Percentiles rank a stretch among this genome's conserved stretches.
phyloP scores from a whole-genome alignment of 1,140 invertebrate genomes.

The Trichogramma pretiosum region DNA sequence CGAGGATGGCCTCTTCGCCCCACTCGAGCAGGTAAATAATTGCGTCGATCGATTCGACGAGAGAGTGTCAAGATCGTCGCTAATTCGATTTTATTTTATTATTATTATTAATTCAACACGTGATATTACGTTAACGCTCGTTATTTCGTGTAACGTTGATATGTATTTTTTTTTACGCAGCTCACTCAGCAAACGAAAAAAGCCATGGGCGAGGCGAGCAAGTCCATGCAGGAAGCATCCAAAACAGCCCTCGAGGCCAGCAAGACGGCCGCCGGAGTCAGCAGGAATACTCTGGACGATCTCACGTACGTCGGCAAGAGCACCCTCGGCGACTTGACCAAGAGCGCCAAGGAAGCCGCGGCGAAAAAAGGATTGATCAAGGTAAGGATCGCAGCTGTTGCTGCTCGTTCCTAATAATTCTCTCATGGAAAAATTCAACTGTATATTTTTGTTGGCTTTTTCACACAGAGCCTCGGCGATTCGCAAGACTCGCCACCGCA shows the following conservation, averaged over 20 bases:
- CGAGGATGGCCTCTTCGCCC: slow-evolving; percentile 60
- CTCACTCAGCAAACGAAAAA: slow-evolving; percentile 80
- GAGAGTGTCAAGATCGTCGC: too few relatives aligned
- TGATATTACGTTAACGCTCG: too few relatives aligned
- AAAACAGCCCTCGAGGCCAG: slow-evolving; percentile 79
- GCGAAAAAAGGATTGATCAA: slow-evolving; percentile 77
- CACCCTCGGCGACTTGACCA: slow-evolving; percentile 80
- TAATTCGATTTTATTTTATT: too few relatives aligned
- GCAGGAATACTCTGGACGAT: slow-evolving; percentile 80
- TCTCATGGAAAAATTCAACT: too few relatives aligned
- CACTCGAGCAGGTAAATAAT: slow-evolving; percentile 65
- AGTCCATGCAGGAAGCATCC: slow-evolving; percentile 69
- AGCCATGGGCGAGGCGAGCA: slow-evolving; percentile 75
- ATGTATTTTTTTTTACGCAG: too few relatives aligned
- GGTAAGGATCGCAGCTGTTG: slow-evolving; percentile 38
- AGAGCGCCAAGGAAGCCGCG: slow-evolving; percentile 79
- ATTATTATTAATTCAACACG: too few relatives aligned
- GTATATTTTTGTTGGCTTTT: neutral
- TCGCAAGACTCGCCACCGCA: slow-evolving; percentile 37
- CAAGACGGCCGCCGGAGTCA: slow-evolving; percentile 76
- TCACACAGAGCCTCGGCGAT: slow-evolving; percentile 42
- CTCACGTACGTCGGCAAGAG: slow-evolving; percentile 79
- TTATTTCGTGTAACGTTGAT: too few relatives aligned
- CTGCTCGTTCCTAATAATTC: too few relatives aligned
- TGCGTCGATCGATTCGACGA: too few relatives aligned